Conservation (phyloP, 2,113 vertebrate species). For the Aix galericulata region DNA sequence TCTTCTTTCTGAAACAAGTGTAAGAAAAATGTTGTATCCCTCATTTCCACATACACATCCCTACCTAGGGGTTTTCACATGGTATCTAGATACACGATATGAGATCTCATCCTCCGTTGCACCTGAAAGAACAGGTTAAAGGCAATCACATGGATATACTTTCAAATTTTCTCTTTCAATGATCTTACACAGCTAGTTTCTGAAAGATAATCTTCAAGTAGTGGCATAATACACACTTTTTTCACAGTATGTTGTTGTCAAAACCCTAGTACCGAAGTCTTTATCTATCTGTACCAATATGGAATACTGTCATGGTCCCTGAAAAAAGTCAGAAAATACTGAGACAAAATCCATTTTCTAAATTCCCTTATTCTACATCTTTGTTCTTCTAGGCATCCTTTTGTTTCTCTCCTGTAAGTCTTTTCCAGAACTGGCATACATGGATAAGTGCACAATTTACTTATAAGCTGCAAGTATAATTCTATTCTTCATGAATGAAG, state of each 20-base stretch:
- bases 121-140: too few species aligned
- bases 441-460: neutral
- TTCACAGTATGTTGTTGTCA: neutral
- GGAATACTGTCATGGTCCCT: neutral
- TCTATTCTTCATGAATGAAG: accelerated
- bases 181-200: neutral
- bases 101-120: too few species aligned
- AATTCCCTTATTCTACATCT: neutral
- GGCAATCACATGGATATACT: too few species aligned
- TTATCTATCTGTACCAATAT: neutral
- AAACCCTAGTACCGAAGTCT: neutral
- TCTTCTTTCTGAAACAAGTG: too few species aligned
- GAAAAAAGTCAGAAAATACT: neutral
- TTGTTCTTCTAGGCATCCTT: neutral
- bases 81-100: too few species aligned
- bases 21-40: too few species aligned
- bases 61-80: too few species aligned
- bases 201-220: neutral
- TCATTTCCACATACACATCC: too few species aligned
- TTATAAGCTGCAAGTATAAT: too few species aligned
- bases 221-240: neutral
- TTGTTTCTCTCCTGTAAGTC: neutral
- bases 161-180: too few species aligned
- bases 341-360: neutral
- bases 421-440: neutral